Base-by-base conservation (phyloP, 2,888 invertebrate species). In the Julus scanicus region DNA sequence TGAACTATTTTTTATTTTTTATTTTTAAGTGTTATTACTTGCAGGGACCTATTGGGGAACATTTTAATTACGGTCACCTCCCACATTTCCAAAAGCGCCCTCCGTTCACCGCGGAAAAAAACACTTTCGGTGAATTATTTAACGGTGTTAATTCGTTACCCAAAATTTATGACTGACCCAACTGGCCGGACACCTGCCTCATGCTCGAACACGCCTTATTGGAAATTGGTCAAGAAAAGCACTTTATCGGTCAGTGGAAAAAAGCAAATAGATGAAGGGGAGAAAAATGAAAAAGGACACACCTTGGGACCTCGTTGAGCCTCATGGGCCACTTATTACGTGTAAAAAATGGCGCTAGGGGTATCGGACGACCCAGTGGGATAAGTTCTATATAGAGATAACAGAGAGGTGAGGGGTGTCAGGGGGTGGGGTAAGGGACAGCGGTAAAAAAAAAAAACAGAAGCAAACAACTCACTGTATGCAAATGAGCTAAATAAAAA, bases 381-480 rank as follows among this genome's bases (percentile, higher is more conserved):
- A 17, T 13, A 17, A 17, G 53, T 13, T 71, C 8, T 29, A 29
- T 29, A 29, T 29, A 71, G 71, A 29, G 29, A 29, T 71, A 71
- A 71, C 71, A 71, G 71, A 6, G 71, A 71, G 71, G 71, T 29
- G 20, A 71, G 71, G 71, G 71, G 48, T 39, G 17, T 39, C 8
- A 39, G 84, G 40, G 84, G 84, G 44, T 5, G 5, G 48, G 84
- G 17, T 39, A 15, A 39, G 84, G 40, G 84, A 40, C 1, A 2
- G 48, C n/a, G 84, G 84, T 17, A 84, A 29, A 84, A 84, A 84
- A 84, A 39, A 84, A 84, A 84, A 84, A 84, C 84, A 84, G 84
- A 84, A 84, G 84, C 84, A 40, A 84, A 84, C 84, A 40, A 84
- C 84, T 39, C 84, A 84, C 40, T 84, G 84, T 84, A 84, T 84